phyloP scores from a whole-genome alignment of 2,888 invertebrate species.

The Euclidia mi region DNA sequence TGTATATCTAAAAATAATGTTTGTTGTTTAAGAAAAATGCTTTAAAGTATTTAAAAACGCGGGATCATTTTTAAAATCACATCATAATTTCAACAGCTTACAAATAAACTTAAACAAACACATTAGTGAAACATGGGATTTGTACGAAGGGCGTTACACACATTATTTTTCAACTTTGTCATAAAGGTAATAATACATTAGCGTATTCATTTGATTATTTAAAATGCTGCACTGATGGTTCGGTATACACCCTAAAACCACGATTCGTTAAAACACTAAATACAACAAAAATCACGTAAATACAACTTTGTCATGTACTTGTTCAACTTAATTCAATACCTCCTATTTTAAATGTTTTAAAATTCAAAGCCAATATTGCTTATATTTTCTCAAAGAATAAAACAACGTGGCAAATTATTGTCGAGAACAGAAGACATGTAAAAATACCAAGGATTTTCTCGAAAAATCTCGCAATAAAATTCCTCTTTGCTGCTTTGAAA shows the following conservation, averaged over 20 bases:
- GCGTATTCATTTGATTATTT: conserved; percentile 1
- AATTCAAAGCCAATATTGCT: no score
- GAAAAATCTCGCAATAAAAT: no score
- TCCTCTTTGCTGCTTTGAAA: no score
- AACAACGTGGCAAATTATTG: no score
- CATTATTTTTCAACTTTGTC: neutral
- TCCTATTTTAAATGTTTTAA: conserved; percentile 38
- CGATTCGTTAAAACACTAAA: conserved; percentile 35
- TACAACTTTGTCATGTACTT: conserved; percentile 60
- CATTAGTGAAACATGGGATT: conserved; percentile 35
- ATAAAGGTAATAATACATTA: conserved; percentile 3
- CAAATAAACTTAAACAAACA: conserved; percentile 15
- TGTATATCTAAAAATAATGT: no score
- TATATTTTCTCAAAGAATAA: no score
- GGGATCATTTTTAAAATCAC: no score
- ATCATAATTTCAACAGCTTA: conserved; percentile 5
- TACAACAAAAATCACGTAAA: conserved; percentile 54
- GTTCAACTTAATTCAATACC: conserved; percentile 42
- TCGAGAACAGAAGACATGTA: no score
- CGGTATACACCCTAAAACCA: conserved; percentile 29
- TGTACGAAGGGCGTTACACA: conserved; percentile 37
- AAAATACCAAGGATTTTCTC: no score
- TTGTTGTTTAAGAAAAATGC: no score
- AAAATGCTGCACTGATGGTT: conserved; percentile 9
- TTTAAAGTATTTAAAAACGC: no score